phyloP scores from a whole-genome alignment of 64 coral and sea anemone species.

The Montipora efflorescens region DNA sequence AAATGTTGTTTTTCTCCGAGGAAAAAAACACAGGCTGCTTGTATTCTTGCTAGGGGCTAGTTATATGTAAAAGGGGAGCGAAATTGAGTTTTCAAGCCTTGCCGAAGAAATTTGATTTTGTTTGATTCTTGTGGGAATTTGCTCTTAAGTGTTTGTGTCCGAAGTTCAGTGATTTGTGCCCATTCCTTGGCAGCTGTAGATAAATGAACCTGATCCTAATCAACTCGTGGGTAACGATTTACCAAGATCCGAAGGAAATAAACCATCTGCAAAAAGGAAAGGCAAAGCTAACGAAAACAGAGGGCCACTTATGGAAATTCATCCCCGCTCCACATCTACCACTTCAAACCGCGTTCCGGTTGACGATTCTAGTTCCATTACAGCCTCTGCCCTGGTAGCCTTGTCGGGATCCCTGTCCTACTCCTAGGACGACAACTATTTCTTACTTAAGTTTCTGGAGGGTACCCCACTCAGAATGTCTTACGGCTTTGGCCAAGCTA shows the following conservation, averaged over 20 bases:
- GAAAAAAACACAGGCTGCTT: too few relatives aligned
- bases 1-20: too few relatives aligned
- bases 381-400: slow-evolving; percentile 46
- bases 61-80: too few relatives aligned
- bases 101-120: too few relatives aligned
- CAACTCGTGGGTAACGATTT: slow-evolving; percentile 47
- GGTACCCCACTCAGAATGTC: slow-evolving; percentile 59
- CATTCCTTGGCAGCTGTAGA: slow-evolving; percentile 64
- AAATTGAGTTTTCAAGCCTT: too few relatives aligned
- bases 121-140: too few relatives aligned
- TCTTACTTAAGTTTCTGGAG: slow-evolving; percentile 40
- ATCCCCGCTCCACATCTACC: slow-evolving; percentile 20
- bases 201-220: slow-evolving; percentile 48
- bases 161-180: slow-evolving; percentile 61
- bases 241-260: slow-evolving; percentile 41
- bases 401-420: slow-evolving; percentile 43
- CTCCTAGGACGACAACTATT: background rate
- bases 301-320: slow-evolving; percentile 46
- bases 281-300: background rate
- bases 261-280: slow-evolving; percentile 50
- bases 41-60: too few relatives aligned
- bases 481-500: slow-evolving; percentile 62
- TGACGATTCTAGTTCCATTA: slow-evolving; percentile 46
- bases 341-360: background rate
- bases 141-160: slow-evolving; percentile 35